Evolutionary conservation across 2,113 vertebrate genomes (phyloP).

Genomic region (Bufo bufo): DNA sequence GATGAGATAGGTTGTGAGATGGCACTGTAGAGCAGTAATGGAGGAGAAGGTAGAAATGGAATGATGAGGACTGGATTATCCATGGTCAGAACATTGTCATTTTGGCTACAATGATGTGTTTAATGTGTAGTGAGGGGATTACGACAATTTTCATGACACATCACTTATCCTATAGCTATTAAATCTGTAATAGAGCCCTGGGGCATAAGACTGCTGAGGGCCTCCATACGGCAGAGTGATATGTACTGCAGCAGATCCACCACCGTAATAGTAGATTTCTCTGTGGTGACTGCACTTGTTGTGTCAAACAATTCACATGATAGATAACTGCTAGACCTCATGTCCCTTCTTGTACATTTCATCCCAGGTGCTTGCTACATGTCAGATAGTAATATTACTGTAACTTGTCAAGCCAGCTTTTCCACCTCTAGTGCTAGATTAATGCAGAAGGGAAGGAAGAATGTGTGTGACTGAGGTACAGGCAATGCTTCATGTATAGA

Average conservation of each 20-base stretch:
- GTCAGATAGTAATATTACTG: neutral
- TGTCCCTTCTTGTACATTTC: slow-evolving; percentile 28
- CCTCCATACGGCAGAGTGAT: neutral
- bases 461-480: neutral
- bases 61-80: neutral
- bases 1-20: neutral
- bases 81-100: neutral
- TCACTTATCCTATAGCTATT: neutral
- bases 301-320: slow-evolving; percentile 25
- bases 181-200: neutral
- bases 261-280: neutral
- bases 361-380: slow-evolving; percentile 40
- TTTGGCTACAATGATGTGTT: neutral
- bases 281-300: slow-evolving; percentile 4
- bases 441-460: slow-evolving; percentile 9
- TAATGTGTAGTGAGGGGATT: neutral
- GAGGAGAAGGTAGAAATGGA: neutral
- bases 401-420: slow-evolving; percentile 29
- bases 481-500: too few relatives aligned
- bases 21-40: neutral
- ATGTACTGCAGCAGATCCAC: neutral
- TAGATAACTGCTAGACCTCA: neutral
- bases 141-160: neutral
- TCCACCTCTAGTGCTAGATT: neutral
- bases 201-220: too few relatives aligned